phyloP scores from a whole-genome alignment of 1,140 invertebrate genomes.

The Alviniconcha marisindica region DNA sequence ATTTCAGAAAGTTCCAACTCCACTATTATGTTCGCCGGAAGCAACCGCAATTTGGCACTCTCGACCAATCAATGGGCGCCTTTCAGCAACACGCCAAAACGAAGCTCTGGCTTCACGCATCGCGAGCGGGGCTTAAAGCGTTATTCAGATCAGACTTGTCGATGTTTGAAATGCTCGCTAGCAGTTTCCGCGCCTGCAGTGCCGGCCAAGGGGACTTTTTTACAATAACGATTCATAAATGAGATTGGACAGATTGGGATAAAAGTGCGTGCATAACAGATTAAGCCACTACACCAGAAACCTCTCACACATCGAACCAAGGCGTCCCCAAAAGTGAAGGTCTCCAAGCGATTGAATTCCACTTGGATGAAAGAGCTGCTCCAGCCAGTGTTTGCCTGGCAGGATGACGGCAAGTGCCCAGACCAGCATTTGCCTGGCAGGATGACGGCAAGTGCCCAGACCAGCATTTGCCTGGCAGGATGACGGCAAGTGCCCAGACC shows the following conservation, averaged over 20 bases:
- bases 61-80: slow-evolving; percentile 28
- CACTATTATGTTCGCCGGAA: slow-evolving; percentile 20
- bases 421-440: no score
- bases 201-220: neutral
- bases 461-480: no score
- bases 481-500: no score
- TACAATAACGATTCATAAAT: slow-evolving; percentile 1
- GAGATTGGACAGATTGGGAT: neutral
- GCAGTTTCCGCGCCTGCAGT: neutral
- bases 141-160: slow-evolving; percentile 13
- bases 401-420: no score
- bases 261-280: no score
- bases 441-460: no score
- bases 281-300: no score
- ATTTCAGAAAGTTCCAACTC: neutral
- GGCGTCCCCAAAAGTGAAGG: no score
- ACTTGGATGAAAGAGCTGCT: no score
- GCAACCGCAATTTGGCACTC: slow-evolving; percentile 20
- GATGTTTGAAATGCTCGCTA: neutral
- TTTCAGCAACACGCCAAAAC: slow-evolving; percentile 20
- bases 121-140: slow-evolving; percentile 7
- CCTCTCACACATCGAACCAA: no score
- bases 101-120: slow-evolving; percentile 17
- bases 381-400: no score
- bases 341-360: no score